A percentile compares a stretch with the other conserved stretches of the same genome.
These are phyloP conservation scores for Phalacrocorax aristotelis DNA, from an alignment of 2,113 vertebrate genomes.

Conservation along the genomic window DNA sequence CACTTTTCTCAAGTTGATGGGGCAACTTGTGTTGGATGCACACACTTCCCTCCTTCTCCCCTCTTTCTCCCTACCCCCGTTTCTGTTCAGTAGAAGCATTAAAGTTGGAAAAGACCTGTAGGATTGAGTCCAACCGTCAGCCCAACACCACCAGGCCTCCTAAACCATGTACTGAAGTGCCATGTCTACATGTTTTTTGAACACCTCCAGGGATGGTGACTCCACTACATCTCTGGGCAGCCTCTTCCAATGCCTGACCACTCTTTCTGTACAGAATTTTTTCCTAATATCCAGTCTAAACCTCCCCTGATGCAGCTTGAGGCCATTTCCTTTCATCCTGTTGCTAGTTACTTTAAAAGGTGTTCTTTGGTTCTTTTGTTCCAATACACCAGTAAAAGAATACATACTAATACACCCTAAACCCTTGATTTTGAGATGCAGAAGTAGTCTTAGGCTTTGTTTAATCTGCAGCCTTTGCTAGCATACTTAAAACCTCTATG, in stretches of 20 bases:
- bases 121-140: too few relatives aligned
- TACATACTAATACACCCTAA: not conserved
- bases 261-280: too few relatives aligned
- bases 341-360: not conserved
- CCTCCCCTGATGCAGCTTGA: too few relatives aligned
- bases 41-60: fast-evolving
- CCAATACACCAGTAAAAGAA: not conserved
- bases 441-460: not conserved
- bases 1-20: not conserved
- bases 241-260: too few relatives aligned
- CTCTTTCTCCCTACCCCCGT: not conserved
- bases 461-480: not conserved
- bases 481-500: not conserved
- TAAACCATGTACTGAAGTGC: too few relatives aligned
- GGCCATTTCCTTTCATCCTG: too few relatives aligned
- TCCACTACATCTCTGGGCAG: too few relatives aligned
- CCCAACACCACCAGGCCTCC: too few relatives aligned
- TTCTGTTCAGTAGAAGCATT: not conserved
- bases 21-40: not conserved
- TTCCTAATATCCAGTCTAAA: too few relatives aligned
- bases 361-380: not conserved
- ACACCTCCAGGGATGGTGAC: too few relatives aligned
- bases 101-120: too few relatives aligned
- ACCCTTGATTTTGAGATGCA: not conserved
- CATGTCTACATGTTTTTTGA: too few relatives aligned